Conservation (phyloP, 2,797 vertebrate species). For the Cercopithecus mitis region DNA sequence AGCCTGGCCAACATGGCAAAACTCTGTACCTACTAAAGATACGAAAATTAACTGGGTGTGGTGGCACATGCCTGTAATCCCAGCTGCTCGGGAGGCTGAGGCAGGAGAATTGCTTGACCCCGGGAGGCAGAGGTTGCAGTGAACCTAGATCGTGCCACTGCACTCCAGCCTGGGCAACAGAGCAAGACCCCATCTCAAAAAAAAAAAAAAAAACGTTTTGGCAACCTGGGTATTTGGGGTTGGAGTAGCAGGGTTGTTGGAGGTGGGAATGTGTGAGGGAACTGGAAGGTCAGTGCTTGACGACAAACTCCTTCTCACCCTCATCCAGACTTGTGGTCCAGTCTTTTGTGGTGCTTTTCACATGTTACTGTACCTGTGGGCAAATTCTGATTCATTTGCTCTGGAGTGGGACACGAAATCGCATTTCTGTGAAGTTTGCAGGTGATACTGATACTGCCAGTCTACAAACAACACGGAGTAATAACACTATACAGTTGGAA, state of each 20-base stretch:
- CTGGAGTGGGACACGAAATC: not conserved
- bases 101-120: not conserved
- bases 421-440: not conserved
- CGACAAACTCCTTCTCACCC: not conserved
- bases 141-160: not conserved
- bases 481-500: not conserved
- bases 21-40: not conserved
- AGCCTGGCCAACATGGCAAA: not conserved
- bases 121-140: not conserved
- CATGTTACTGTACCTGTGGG: not conserved
- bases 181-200: not conserved
- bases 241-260: not conserved
- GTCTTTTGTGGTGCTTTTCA: not conserved
- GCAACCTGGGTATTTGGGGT: not conserved
- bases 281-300: not conserved
- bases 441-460: not conserved
- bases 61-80: not conserved
- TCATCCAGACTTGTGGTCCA: fast-evolving
- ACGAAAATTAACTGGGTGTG: not conserved
- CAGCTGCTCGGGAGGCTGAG: not conserved
- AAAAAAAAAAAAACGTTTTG: too few species aligned
- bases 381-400: not conserved
- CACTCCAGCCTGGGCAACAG: not conserved
- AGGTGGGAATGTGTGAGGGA: not conserved
- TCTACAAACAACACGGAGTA: not conserved